Conservation (phyloP, 2,113 vertebrate genomes). For the Mirza zaza region DNA sequence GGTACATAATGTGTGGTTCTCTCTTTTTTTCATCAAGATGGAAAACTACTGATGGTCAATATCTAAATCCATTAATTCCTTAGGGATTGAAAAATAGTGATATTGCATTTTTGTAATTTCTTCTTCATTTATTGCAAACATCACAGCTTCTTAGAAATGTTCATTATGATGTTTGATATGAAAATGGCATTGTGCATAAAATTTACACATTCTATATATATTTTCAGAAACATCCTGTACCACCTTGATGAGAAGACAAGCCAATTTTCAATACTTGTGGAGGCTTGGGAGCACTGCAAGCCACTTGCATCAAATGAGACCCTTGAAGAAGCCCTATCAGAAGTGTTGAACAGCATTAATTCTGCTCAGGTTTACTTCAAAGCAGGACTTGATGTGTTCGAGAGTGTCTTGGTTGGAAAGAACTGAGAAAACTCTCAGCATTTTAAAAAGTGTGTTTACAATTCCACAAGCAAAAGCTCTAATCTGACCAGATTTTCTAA, state of each 20-base stretch:
- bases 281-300: slow-evolving; percentile 84
- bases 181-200: slow-evolving; percentile 19
- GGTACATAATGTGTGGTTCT: neutral
- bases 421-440: slow-evolving; percentile 82
- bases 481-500: slow-evolving; percentile 76
- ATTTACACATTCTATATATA: slow-evolving; percentile 74
- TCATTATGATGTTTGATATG: neutral
- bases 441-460: slow-evolving; percentile 83
- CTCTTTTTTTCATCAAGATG: neutral
- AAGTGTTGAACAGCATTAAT: slow-evolving; percentile 89
- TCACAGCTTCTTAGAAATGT: slow-evolving; percentile 35
- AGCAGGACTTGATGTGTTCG: slow-evolving; percentile 92
- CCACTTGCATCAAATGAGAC: slow-evolving; percentile 86
- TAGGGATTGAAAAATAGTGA: neutral
- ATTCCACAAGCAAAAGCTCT: slow-evolving; percentile 71
- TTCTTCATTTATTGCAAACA: neutral
- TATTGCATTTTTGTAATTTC: neutral
- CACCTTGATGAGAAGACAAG: slow-evolving; percentile 86
- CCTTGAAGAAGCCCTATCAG: slow-evolving; percentile 83
- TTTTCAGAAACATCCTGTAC: slow-evolving; percentile 93
- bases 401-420: slow-evolving; percentile 84
- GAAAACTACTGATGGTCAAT: neutral
- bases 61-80: neutral
- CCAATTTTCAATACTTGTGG: slow-evolving; percentile 90
- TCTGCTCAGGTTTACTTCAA: slow-evolving; percentile 91